Base-by-base conservation (phyloP, 2,797 vertebrate genomes). In the Onychomys leucogaster region DNA sequence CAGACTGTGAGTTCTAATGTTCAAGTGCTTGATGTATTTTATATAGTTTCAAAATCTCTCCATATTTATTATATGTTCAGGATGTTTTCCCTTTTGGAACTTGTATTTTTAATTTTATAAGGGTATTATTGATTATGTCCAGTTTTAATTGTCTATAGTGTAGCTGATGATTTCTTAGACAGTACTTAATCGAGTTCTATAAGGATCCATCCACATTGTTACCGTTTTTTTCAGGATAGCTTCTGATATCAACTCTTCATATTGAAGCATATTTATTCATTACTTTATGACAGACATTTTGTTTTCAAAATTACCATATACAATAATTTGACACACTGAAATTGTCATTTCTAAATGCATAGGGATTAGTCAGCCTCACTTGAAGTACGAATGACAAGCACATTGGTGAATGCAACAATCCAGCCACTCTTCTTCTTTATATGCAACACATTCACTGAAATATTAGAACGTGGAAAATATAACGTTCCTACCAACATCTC, bases 371-470 rank as follows among this genome's bases (percentile, higher is more conserved):
- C 94, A 98, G 87, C 69, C 2, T 7, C 92, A 97, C 81, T 61
- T 59, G 69, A 98, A 78, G 73, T 91, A 97, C 75, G 97, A 98
- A 97, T 97, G 97, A 97, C 90, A 97, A 96, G 57, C 86, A 84
- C 75, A 97, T 97, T 75, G 73, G 85, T 97, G 96, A 98, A 94
- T 96, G 97, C 98, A 96, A 98, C 93, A 97, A 97, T 93, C 61
- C 97, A 98, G 97, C 97, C 98, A 97, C 96, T 92, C 91, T 84
- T 55, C 55, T 59, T 97, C 94, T 98, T 98, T 98, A 96, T 97
- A 98, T 98, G 98, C 98, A 98, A 98, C 97, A 95, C 98, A 98
- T 98, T 98, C 97, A 63, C 89, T 63, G 85, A 97, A 95, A 98
- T 98, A 98, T 97, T 97, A 98, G 98, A 98, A 98, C 0, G 77